Evolutionary conservation across 2,888 invertebrate species (phyloP), one percentile per base, ranked within the genome.

Genomic region (Rotaria sp.): DNA sequence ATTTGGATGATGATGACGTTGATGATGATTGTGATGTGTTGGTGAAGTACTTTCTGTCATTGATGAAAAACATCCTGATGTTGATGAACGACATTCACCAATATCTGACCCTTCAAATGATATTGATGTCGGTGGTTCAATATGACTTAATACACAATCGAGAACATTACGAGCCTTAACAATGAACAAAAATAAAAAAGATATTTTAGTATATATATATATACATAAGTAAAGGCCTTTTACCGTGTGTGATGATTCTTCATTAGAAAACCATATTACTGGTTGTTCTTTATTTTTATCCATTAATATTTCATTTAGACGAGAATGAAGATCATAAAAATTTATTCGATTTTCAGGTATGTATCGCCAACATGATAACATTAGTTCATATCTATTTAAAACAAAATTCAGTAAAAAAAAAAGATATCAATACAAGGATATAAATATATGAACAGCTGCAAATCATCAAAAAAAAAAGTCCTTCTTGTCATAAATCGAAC

Each of bases 51-150:
- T 67, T 35, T 67, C 67, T 18, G 67, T 67, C 67, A 67, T 67
- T 35, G 80, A 80, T 26, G 80, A 80, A 45, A 45, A 80, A 80
- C 80, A 45, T 10, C 80, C 80, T 13, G 80, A 80, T 45, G 45
- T 80, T 80, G 80, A 45, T n/a, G 80, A 80, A 45, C 80, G 80
- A 80, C 45, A 80, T 45, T 80, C 80, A 45, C 80, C 80, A 45
- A 7, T 24, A 45, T 80, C 80, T 24, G 80, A 80, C 35, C 35
- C 35, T 67, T 67, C 67, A 5, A 35, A 38, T 67, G 67, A 67
- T 30, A 67, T 35, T 8, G 67, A 67, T 67, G 67, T 67, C 38
- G 67, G 67, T 13, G 67, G 67, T 67, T 67, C 67, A 35, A 67
- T 67, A 67, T 67, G 67, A 67, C 35, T 67, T 21, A 67, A 67